Evolutionary conservation across 2,888 invertebrate genomes (phyloP).

Genomic region (Thysanoteuthis rhombus): DNA sequence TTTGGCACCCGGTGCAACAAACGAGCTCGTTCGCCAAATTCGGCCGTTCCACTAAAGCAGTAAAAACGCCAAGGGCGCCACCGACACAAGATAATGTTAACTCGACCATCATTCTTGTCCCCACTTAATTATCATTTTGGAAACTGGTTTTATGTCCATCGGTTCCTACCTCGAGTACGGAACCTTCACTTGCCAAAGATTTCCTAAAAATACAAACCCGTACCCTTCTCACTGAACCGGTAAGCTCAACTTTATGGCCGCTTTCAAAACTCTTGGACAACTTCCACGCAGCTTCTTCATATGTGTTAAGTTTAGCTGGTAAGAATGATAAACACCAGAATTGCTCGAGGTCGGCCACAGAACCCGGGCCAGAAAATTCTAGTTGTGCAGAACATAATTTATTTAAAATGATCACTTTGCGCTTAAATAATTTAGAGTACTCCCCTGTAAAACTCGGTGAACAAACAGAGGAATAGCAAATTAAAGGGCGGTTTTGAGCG

Average conservation of each 20-base stretch:
- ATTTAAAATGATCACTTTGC: not conserved
- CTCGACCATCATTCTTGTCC: not conserved
- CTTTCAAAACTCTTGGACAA: not conserved
- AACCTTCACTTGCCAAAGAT: not conserved
- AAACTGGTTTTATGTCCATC: not conserved
- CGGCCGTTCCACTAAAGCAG: not conserved
- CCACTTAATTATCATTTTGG: conserved; percentile 12
- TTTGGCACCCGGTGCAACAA: not conserved
- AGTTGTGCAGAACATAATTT: not conserved
- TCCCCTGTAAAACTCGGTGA: not conserved
- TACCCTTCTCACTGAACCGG: not conserved
- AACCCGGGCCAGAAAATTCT: not conserved
- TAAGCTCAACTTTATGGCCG: not conserved
- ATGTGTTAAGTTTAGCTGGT: not conserved
- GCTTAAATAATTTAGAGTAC: not conserved
- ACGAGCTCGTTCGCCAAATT: not conserved
- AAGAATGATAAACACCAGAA: not conserved
- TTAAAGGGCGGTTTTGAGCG: not conserved
- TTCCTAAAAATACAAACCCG: not conserved
- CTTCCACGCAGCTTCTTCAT: not conserved
- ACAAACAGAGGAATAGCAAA: not conserved
- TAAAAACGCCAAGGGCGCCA: not conserved
- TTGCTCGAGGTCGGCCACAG: not conserved
- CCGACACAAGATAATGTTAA: not conserved
- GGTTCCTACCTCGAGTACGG: not conserved